These are phyloP conservation scores for Parapristionchus giblindavisi DNA, from an alignment of 2,888 invertebrate species.

Conservation along the genomic window DNA sequence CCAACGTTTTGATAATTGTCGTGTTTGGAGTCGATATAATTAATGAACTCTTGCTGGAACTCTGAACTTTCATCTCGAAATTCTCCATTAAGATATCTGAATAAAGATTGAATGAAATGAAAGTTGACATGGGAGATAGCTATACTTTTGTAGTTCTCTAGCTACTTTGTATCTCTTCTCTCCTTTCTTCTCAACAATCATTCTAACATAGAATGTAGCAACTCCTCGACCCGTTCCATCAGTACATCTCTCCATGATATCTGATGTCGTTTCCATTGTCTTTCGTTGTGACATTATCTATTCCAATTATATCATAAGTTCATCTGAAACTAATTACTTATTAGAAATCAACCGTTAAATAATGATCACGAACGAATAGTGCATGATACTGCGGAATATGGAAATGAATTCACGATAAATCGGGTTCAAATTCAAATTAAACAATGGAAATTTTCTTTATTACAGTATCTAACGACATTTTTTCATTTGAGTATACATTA, in stretches of 20 bases:
- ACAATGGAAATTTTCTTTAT: too few relatives aligned
- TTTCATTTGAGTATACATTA: too few relatives aligned
- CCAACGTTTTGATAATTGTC: slow-evolving; percentile 20
- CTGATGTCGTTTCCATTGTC: slow-evolving; percentile 3
- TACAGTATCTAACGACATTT: too few relatives aligned
- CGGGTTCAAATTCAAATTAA: too few relatives aligned
- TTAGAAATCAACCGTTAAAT: too few relatives aligned
- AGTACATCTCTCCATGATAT: slow-evolving; percentile 4
- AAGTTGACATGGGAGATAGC: not conserved
- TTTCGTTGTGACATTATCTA: slow-evolving; percentile 19
- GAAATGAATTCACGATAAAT: too few relatives aligned
- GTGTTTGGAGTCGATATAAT: slow-evolving; percentile 44
- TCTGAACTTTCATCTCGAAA: slow-evolving; percentile 46
- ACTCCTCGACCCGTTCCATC: slow-evolving; percentile 26
- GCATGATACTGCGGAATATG: too few relatives aligned
- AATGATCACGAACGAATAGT: too few relatives aligned
- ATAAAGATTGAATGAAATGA: slow-evolving; percentile 2
- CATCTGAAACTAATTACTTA: too few relatives aligned
- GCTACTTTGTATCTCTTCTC: slow-evolving; percentile 7
- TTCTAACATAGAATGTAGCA: slow-evolving; percentile 9
- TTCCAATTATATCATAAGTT: not conserved
- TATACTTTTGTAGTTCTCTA: slow-evolving; percentile 13
- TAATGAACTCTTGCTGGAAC: slow-evolving; percentile 49
- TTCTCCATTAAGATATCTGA: slow-evolving; percentile 50
- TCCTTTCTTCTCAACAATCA: slow-evolving; percentile 7